phyloP scores from a whole-genome alignment of 23 tunicate genomes.

The Styela plicata region DNA sequence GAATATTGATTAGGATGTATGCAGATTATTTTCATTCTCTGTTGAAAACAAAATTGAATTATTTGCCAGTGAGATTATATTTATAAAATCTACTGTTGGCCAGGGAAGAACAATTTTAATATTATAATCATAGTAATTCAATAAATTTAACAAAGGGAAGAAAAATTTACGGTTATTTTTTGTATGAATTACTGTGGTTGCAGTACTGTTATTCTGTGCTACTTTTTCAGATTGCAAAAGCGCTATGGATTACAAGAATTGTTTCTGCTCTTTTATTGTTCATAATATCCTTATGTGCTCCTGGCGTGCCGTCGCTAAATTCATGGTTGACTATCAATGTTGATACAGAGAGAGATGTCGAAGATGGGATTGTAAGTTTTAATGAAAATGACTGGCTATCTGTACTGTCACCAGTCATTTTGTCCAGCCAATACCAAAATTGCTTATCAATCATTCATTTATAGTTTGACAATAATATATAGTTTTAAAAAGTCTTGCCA shows the following conservation, averaged over 20 bases:
- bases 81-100: neutral
- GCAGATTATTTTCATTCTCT: no score
- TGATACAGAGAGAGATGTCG: constrained; percentile 69
- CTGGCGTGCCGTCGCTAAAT: constrained; percentile 67
- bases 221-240: constrained; percentile 43
- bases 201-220: no score
- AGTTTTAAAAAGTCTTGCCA: no score
- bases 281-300: constrained; percentile 58
- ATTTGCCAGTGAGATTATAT: no score
- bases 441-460: neutral
- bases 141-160: no score
- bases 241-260: constrained; percentile 62
- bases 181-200: no score
- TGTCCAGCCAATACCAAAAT: neutral
- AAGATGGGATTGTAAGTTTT: constrained; percentile 35
- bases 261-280: constrained; percentile 41
- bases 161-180: no score
- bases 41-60: no score
- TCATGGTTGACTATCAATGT: constrained; percentile 56
- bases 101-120: no score
- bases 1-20: no score
- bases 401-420: neutral
- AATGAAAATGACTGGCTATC: no score
- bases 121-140: no score
- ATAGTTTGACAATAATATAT: neutral